Conservation (phyloP, 2,797 vertebrate genomes). For the Onychomys arenicola region DNA sequence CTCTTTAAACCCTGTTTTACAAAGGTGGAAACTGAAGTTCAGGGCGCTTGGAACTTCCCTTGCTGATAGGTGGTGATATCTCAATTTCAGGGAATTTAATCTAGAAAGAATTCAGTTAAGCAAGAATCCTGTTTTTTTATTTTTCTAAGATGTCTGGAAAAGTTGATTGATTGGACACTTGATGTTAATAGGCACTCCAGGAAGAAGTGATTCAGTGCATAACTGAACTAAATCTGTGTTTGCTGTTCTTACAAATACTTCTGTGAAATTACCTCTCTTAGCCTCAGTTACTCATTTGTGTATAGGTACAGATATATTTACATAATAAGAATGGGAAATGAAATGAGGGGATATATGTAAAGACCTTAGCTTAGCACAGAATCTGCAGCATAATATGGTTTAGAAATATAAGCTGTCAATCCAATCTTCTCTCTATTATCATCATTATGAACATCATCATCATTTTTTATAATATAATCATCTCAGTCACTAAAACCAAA, state of each 20-base stretch:
- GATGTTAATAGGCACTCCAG: not conserved
- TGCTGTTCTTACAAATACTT: conserved; percentile 35
- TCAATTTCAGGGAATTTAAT: not conserved
- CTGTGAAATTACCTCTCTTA: not conserved
- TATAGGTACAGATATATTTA: not conserved
- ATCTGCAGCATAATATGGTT: not conserved
- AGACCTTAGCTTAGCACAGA: not conserved
- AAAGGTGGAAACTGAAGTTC: not conserved
- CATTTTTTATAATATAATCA: not conserved
- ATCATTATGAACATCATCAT: too few relatives aligned
- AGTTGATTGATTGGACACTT: not conserved
- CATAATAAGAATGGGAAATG: not conserved
- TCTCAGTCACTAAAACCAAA: too few relatives aligned
- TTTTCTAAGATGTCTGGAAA: conserved; percentile 2
- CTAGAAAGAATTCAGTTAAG: not conserved
- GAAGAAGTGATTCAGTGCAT: not conserved
- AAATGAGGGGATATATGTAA: not conserved
- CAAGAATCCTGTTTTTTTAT: not conserved
- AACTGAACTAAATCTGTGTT: not conserved
- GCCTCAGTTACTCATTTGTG: not conserved
- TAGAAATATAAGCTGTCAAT: not conserved
- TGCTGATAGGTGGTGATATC: not conserved
- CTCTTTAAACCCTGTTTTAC: not conserved
- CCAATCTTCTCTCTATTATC: not conserved
- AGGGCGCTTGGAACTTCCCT: not conserved